These are phyloP conservation scores for Lasius platythorax DNA, from an alignment of 2,888 invertebrate genomes.

Conservation along the genomic window DNA sequence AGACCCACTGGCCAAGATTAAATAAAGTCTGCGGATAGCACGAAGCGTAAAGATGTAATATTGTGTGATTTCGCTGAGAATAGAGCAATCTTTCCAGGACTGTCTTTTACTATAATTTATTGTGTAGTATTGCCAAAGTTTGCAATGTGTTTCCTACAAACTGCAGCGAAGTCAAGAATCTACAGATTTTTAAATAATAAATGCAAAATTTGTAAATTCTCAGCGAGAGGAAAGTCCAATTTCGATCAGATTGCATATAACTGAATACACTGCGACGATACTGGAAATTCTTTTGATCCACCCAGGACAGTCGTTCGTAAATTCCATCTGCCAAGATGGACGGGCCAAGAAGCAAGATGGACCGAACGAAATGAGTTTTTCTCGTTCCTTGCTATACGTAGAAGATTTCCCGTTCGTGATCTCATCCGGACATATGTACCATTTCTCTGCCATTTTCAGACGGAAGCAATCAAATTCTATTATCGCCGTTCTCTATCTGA, in stretches of 20 bases:
- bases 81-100: background rate
- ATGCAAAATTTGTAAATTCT: background rate
- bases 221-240: background rate
- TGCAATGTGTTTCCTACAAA: background rate
- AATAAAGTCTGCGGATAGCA: constrained; percentile 11
- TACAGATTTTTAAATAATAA: background rate
- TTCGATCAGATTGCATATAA: background rate
- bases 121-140: background rate
- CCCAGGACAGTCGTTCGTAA: constrained; percentile 53
- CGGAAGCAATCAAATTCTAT: constrained; percentile 71
- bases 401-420: constrained; percentile 52
- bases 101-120: background rate
- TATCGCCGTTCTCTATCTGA: constrained; percentile 71
- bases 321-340: constrained; percentile 48
- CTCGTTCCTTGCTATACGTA: constrained; percentile 27
- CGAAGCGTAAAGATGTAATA: constrained; percentile 9
- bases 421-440: constrained; percentile 45
- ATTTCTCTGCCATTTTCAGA: constrained; percentile 60
- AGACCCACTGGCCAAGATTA: constrained; percentile 15
- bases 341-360: constrained; percentile 42
- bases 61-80: background rate
- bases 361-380: constrained; percentile 64
- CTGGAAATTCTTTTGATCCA: constrained; percentile 59
- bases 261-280: background rate
- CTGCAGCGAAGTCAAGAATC: background rate